phyloP scores from a whole-genome alignment of 2,113 vertebrate genomes.

The Oreochromis tanganicae region DNA sequence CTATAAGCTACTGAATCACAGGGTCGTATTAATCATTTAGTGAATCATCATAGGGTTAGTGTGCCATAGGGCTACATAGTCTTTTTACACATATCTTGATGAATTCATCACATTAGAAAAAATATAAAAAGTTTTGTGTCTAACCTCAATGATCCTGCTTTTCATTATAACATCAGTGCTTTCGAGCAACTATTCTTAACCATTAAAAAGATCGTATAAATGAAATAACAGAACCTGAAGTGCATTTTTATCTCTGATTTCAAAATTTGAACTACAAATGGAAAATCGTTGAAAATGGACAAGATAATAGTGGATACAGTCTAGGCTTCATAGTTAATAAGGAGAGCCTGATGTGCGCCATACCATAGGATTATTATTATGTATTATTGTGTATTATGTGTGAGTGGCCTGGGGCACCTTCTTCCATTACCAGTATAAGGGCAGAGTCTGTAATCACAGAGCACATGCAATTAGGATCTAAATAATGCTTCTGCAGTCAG shows the following conservation, averaged over 20 bases:
- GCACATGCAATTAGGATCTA: not conserved
- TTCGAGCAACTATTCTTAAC: not conserved
- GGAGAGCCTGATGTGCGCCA: not conserved
- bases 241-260: not conserved
- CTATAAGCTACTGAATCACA: not conserved
- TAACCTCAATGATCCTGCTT: not conserved
- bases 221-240: not conserved
- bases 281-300: not conserved
- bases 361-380: not conserved
- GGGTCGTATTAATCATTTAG: not conserved
- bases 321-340: not conserved
- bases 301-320: not conserved
- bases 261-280: not conserved
- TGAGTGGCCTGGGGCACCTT: not conserved
- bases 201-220: not conserved
- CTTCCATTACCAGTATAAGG: not conserved
- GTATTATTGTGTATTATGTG: not conserved
- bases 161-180: not conserved
- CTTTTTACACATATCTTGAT: not conserved
- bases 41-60: not conserved
- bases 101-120: not conserved
- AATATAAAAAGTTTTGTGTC: not conserved
- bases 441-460: not conserved
- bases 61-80: too few species aligned
- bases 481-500: slow-evolving; percentile 22